Evolutionary conservation across 2,113 vertebrate species (phyloP).

Genomic region (Ctenodactylus gundi): DNA sequence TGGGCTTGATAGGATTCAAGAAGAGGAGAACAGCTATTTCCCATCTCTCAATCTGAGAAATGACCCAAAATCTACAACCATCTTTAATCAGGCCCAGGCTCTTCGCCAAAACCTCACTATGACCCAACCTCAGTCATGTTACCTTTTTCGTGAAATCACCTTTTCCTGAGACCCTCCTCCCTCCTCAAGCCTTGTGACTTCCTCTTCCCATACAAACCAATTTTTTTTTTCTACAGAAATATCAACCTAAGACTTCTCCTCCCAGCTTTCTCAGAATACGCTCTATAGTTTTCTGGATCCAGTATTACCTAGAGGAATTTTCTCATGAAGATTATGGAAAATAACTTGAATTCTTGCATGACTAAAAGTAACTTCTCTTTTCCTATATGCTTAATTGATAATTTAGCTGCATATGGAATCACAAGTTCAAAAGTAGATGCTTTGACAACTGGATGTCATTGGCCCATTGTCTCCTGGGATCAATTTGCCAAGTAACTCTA

Average conservation of each 20-base stretch:
- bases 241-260: not conserved
- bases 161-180: not conserved
- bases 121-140: not conserved
- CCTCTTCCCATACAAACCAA: not conserved
- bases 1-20: not conserved
- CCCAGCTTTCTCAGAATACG: not conserved
- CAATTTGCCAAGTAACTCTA: not conserved
- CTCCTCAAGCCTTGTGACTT: not conserved
- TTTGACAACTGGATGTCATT: not conserved
- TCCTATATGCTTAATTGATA: not conserved
- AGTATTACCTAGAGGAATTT: not conserved
- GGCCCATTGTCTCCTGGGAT: not conserved
- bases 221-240: not conserved
- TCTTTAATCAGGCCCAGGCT: not conserved
- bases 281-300: not conserved
- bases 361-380: constrained; percentile 20
- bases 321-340: not conserved
- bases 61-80: not conserved
- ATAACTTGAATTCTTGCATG: not conserved
- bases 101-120: not conserved
- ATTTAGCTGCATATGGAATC: not conserved
- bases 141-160: not conserved
- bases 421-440: not conserved
- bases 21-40: not conserved
- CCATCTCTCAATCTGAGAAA: not conserved